Evolutionary conservation across 1,140 invertebrate species (phyloP).

Genomic region (Drosophila murphyi): DNA sequence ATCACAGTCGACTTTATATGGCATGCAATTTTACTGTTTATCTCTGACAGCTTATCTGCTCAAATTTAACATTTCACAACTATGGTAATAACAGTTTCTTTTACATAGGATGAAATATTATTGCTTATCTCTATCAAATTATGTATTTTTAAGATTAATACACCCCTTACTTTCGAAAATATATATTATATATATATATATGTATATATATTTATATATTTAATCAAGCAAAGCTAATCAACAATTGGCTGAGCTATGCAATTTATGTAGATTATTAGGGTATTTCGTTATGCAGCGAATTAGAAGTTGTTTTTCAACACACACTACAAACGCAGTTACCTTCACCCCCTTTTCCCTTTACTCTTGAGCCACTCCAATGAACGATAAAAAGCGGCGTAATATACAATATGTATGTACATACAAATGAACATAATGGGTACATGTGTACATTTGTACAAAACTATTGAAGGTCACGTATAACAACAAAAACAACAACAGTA

Average conservation of each 20-base stretch:
- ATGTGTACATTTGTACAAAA: conserved; percentile 49
- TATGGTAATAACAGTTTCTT: no score
- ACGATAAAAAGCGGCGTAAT: conserved; percentile 76
- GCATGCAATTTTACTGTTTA: no score
- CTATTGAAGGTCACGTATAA: conserved; percentile 77
- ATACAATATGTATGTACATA: conserved; percentile 48
- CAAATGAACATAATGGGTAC: conserved; percentile 48
- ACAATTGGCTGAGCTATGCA: conserved; percentile 11
- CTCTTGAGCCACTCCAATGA: conserved; percentile 58
- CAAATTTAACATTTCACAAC: no score
- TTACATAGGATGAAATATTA: no score
- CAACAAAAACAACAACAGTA: conserved; percentile 54
- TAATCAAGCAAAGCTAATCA: conserved; percentile 18
- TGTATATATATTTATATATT: neutral
- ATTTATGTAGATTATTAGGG: conserved; percentile 17
- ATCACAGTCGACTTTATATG: neutral
- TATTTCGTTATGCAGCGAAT: neutral
- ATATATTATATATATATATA: neutral
- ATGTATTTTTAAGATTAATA: no score
- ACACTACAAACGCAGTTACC: conserved; percentile 19
- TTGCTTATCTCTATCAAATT: no score
- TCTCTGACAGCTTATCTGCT: no score
- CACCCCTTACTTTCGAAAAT: no score
- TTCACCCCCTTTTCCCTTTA: conserved; percentile 1
- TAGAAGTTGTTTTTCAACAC: conserved; percentile 21